Base-by-base conservation (phyloP, 2,113 vertebrate species). In the Nettapus auritus region DNA sequence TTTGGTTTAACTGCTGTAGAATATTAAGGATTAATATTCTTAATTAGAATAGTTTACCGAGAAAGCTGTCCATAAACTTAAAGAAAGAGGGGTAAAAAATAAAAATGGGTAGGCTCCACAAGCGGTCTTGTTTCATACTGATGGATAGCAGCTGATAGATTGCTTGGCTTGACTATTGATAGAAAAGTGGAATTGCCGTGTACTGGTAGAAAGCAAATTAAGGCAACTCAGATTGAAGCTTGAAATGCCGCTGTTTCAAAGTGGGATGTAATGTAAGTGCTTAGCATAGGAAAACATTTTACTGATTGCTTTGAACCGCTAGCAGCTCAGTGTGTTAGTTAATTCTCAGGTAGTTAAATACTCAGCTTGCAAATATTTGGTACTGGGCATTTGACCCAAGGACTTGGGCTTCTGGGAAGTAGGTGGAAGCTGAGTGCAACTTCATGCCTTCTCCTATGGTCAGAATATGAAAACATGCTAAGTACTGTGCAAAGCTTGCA, bases 91-190 rank as follows among this genome's bases (percentile, higher is more conserved):
- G 20, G 46, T 10, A 48, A 48, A 48, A 48, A 46, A 46, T 19
- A 20, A 0, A 4, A 66, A 23, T 34, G 7, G 0, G 19, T 92
- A 63, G 9, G 21, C 3, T 5, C 12, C 1, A 4, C 1, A 9
- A 69, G 44, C 36, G 44, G 4, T 42, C 38, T 6, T 46, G 7
- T 89, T 8, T 71, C 4, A 12, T 26, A 59, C 5, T 9, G n/a
- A n/a, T n/a, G n/a, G n/a, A n/a, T n/a, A n/a, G n/a, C 8, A 68
- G 12, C 26, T 80, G 11, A 4, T 44, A n/a, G 42, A 33, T 73
- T 74, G 80, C 46, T 92, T 83, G 50, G 28, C n/a, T 67, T 29
- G 44, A 28, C 7, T 63, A 34, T 8, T 76, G 53, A 28, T 77
- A 21, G 0, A 34, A 13, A 81, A 66, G 22, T 86, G 34, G 44